phyloP scores from a whole-genome alignment of 2,113 vertebrate species.

The Eira barbara region DNA sequence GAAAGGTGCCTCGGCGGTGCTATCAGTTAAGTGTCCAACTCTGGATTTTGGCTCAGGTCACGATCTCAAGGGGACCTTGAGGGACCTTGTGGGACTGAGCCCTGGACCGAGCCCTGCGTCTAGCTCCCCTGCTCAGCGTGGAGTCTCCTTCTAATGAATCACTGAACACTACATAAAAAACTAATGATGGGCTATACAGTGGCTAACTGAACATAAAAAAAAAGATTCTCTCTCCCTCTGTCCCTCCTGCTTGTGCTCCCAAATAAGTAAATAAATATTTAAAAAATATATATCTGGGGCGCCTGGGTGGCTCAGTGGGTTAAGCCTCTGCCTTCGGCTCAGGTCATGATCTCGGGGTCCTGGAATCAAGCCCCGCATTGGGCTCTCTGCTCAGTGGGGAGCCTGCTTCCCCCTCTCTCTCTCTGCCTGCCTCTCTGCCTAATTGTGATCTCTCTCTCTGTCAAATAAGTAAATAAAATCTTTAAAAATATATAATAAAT shows the following conservation, averaged over 20 bases:
- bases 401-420: too few relatives aligned
- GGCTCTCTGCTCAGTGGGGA: too few relatives aligned
- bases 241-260: too few relatives aligned
- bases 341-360: too few relatives aligned
- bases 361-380: too few relatives aligned
- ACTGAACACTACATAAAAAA: too few relatives aligned
- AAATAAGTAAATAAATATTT: background rate
- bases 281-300: too few relatives aligned
- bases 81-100: background rate
- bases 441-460: background rate
- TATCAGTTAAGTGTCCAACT: background rate
- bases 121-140: background rate
- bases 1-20: background rate
- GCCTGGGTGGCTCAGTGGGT: too few relatives aligned
- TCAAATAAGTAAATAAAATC: background rate
- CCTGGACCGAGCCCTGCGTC: background rate
- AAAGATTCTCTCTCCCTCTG: background rate
- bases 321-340: too few relatives aligned
- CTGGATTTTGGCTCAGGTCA: background rate
- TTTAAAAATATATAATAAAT: background rate
- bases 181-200: too few relatives aligned
- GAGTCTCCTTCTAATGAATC: background rate
- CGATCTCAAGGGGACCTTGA: background rate
- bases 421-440: too few relatives aligned
- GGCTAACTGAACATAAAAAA: too few relatives aligned